These are phyloP conservation scores for Cavia porcellus DNA, from an alignment of 2,113 vertebrate species.

Conservation along the genomic window DNA sequence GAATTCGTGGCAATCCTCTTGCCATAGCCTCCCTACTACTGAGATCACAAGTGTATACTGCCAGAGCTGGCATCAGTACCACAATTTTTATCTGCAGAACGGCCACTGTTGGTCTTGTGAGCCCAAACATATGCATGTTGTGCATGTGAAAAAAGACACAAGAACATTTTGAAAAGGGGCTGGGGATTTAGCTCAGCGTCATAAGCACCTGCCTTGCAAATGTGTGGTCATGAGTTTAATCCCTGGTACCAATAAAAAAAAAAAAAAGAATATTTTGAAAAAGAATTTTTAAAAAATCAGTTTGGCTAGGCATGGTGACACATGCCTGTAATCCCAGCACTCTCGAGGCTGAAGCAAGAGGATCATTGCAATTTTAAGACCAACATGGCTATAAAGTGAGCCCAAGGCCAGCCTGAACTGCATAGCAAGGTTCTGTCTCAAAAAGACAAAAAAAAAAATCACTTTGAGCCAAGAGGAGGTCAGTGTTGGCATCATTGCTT, in stretches of 20 bases:
- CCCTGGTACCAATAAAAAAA: not conserved
- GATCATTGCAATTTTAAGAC: too few species aligned
- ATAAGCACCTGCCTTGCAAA: too few species aligned
- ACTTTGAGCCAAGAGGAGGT: slow-evolving; percentile 1
- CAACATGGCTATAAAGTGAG: too few species aligned
- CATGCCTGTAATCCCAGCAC: too few species aligned
- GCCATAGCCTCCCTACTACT: not conserved
- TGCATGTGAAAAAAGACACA: not conserved
- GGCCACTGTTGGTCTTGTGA: not conserved
- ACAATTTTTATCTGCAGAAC: slow-evolving; percentile 37
- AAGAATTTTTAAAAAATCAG: slow-evolving; percentile 48
- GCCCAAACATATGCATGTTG: not conserved
- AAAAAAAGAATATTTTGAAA: slow-evolving; percentile 42
- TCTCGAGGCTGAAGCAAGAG: too few species aligned
- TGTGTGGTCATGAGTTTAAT: too few species aligned
- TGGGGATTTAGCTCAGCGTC: too few species aligned
- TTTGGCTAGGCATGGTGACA: not conserved
- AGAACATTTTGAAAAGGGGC: slow-evolving; percentile 44
- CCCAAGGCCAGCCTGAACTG: too few species aligned
- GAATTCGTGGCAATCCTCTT: not conserved
- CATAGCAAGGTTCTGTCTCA: too few species aligned
- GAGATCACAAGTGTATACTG: not conserved
- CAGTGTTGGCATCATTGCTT: not conserved
- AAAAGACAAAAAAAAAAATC: not conserved
- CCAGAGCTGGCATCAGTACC: not conserved